Percentiles rank a stretch among this genome's conserved stretches.
Evolutionary conservation across 1,140 invertebrate genomes (phyloP).

Genomic region (Olivierus martensii): DNA sequence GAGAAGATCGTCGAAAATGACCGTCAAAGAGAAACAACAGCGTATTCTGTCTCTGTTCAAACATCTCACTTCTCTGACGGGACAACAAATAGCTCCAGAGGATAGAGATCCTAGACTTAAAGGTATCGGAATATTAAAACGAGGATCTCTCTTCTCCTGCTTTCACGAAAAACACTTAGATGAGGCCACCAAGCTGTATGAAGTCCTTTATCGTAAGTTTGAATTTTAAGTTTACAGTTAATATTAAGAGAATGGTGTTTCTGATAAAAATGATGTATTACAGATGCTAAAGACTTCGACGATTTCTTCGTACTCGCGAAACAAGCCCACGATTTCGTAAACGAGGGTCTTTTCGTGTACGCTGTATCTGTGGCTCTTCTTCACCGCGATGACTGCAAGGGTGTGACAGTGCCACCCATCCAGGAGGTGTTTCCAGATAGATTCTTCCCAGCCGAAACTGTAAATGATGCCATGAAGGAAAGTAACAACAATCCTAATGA

Average conservation of each 20-base stretch:
- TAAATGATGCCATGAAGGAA: conserved; percentile 29
- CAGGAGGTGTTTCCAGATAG: conserved; percentile 45
- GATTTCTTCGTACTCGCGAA: conserved; percentile 46
- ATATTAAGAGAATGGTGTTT: too few species aligned
- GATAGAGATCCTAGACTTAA: conserved; percentile 8
- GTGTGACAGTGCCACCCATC: conserved; percentile 43
- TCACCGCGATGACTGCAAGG: conserved; percentile 38
- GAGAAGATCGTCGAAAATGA: neutral
- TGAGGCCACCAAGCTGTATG: conserved; percentile 13
- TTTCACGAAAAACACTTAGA: conserved; percentile 27
- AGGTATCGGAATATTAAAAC: conserved; percentile 8
- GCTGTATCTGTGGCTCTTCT: conserved; percentile 42
- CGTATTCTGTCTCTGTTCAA: conserved; percentile 8
- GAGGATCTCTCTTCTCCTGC: conserved; percentile 22
- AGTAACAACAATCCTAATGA: conserved; percentile 27
- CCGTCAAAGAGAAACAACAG: conserved; percentile 10
- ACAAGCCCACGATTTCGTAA: conserved; percentile 45
- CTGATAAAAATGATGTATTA: neutral
- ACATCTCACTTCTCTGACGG: conserved; percentile 3
- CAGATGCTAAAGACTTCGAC: conserved; percentile 6
- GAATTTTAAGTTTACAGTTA: neutral
- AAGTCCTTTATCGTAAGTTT: conserved; percentile 3
- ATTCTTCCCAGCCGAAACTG: conserved; percentile 34
- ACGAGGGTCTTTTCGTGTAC: conserved; percentile 47
- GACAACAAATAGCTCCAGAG: conserved; percentile 5